Percentiles rank a stretch among this genome's conserved stretches.
These are phyloP conservation scores for Melanostoma scalare DNA, from an alignment of 2,888 invertebrate species.

Conservation along the genomic window DNA sequence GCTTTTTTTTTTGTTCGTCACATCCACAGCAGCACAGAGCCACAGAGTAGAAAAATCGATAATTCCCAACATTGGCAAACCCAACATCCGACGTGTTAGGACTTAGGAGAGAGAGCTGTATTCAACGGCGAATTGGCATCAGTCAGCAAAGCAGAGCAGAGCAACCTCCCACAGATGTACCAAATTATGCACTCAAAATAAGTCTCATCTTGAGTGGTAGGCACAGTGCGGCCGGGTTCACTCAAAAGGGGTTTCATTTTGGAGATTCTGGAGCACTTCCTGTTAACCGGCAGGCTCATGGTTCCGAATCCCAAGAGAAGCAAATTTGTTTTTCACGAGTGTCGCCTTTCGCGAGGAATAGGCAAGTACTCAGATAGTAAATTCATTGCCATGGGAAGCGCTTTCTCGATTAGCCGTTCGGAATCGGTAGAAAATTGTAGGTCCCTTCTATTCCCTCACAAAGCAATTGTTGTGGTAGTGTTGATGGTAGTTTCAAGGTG, in stretches of 20 bases:
- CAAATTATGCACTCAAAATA: constrained; percentile 27
- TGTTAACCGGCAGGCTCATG: too few species aligned
- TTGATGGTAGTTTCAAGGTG: too few species aligned
- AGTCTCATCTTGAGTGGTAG: constrained; percentile 11
- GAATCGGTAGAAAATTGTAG: too few species aligned
- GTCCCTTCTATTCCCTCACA: too few species aligned
- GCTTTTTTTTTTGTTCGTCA: constrained; percentile 64
- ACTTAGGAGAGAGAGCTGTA: constrained; percentile 72
- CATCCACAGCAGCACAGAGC: constrained; percentile 60
- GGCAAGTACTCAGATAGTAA: too few species aligned
- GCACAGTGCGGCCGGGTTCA: constrained; percentile 50
- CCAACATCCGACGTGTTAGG: constrained; percentile 70
- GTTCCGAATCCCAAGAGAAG: too few species aligned
- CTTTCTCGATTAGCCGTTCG: too few species aligned
- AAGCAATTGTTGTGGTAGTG: too few species aligned
- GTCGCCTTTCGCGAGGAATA: too few species aligned
- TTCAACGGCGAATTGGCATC: constrained; percentile 43
- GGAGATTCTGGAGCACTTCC: too few species aligned
- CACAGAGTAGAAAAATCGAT: constrained; percentile 76
- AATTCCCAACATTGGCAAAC: constrained; percentile 78
- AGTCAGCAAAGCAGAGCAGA: constrained; percentile 19
- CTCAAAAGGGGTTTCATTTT: constrained; percentile 35
- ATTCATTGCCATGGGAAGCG: too few species aligned
- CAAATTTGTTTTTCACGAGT: too few species aligned
- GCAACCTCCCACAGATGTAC: constrained; percentile 17